Conservation (phyloP, 2,888 invertebrate genomes). For the Cancer borealis region DNA sequence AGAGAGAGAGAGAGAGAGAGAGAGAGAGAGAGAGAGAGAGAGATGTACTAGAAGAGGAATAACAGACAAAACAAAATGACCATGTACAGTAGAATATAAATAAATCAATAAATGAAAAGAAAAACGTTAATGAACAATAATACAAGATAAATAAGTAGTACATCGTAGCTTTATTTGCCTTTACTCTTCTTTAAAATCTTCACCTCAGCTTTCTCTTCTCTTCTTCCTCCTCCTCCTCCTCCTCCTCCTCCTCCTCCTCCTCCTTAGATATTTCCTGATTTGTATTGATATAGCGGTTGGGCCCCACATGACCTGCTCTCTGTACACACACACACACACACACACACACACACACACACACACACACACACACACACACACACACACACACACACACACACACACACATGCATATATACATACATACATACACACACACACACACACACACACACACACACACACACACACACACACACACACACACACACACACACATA, state of each 20-base stretch:
- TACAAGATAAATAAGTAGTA: background rate
- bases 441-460: background rate
- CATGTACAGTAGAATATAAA: no score
- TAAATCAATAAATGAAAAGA: no score
- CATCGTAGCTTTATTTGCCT: background rate
- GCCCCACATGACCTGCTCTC: no score
- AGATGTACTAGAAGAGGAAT: no score
- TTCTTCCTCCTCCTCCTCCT: background rate
- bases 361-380: constrained; percentile 10
- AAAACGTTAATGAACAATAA: no score
- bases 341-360: constrained; percentile 23
- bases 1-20: constrained; percentile 58
- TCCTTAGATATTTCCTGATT: no score
- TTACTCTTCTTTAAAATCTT: background rate
- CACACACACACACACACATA: no score
- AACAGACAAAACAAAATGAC: no score
- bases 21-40: background rate
- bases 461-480: no score
- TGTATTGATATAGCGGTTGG: no score
- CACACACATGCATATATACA: constrained; percentile 27
- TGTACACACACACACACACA: no score
- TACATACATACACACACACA: background rate
- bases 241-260: background rate
- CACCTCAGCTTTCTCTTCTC: background rate
- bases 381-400: background rate